These are phyloP conservation scores for Zosterops borbonicus DNA, from an alignment of 2,113 vertebrate species.

Conservation along the genomic window DNA sequence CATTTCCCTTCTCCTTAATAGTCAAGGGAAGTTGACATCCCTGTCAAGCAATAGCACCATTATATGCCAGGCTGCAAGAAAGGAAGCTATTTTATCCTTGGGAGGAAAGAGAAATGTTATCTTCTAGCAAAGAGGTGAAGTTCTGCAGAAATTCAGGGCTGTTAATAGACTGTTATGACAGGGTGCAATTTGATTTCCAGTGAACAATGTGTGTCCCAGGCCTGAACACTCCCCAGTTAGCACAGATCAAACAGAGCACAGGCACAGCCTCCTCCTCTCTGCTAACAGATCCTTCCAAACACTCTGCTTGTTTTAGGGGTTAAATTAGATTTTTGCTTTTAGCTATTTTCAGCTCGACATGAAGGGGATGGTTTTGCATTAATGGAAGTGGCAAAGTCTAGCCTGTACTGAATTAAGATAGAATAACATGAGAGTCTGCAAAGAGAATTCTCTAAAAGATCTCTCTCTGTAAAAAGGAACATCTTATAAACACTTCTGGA, in stretches of 20 bases:
- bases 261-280: background rate
- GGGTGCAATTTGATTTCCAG: constrained; percentile 13
- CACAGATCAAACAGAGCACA: background rate
- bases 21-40: constrained; percentile 66
- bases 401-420: background rate
- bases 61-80: constrained; percentile 20
- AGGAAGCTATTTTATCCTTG: constrained; percentile 65
- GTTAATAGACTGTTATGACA: constrained; percentile 55
- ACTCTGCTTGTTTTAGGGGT: background rate
- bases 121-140: constrained; percentile 16
- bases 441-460: background rate
- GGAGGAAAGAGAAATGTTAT: constrained; percentile 64
- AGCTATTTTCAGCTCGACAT: background rate
- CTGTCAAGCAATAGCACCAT: constrained; percentile 39
- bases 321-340: background rate
- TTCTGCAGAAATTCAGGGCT: constrained; percentile 48
- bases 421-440: background rate
- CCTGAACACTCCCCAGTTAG: background rate
- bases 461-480: background rate
- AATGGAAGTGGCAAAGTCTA: background rate
- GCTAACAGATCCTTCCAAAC: background rate
- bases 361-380: background rate
- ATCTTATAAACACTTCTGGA: background rate
- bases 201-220: background rate
- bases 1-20: constrained; percentile 68